Evolutionary conservation across 1,140 invertebrate genomes (phyloP).

Genomic region (Caenorhabditis inopinata): DNA sequence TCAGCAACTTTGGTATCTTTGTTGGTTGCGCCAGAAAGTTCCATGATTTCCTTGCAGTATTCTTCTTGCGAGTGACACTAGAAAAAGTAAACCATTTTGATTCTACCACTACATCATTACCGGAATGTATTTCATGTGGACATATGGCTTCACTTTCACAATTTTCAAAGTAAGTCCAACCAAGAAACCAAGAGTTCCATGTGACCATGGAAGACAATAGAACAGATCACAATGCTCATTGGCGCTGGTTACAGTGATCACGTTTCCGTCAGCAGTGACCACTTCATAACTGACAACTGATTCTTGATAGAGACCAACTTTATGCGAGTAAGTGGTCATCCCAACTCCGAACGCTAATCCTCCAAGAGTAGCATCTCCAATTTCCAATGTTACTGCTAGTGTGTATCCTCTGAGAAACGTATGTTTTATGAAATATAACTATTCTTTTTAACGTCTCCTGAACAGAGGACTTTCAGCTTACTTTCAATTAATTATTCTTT

Average conservation of each 20-base stretch:
- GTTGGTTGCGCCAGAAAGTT: slow-evolving; percentile 68
- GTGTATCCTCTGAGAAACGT: slow-evolving; percentile 68
- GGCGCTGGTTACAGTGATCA: slow-evolving; percentile 68
- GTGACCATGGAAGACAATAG: slow-evolving; percentile 71
- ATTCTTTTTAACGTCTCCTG: no score
- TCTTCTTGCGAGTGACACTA: slow-evolving; percentile 67
- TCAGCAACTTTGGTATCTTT: slow-evolving; percentile 67
- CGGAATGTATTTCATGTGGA: slow-evolving; percentile 71
- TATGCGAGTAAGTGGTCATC: slow-evolving; percentile 69
- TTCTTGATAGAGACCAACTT: slow-evolving; percentile 71
- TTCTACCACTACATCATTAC: slow-evolving; percentile 48
- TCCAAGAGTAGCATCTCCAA: slow-evolving; percentile 70
- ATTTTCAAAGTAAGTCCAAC: slow-evolving; percentile 70
- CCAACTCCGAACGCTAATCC: slow-evolving; percentile 71
- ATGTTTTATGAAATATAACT: not conserved
- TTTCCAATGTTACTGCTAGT: slow-evolving; percentile 71
- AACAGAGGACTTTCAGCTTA: no score
- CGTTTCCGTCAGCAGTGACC: slow-evolving; percentile 69
- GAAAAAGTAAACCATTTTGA: not conserved
- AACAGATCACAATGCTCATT: slow-evolving; percentile 70
- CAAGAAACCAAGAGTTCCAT: slow-evolving; percentile 71
- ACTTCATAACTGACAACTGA: slow-evolving; percentile 70
- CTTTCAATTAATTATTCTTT: no score
- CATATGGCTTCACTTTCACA: slow-evolving; percentile 68
- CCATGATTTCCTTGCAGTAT: slow-evolving; percentile 70